Base-by-base conservation (phyloP, 2,797 vertebrate species). In the Bradypodion ventrale region DNA sequence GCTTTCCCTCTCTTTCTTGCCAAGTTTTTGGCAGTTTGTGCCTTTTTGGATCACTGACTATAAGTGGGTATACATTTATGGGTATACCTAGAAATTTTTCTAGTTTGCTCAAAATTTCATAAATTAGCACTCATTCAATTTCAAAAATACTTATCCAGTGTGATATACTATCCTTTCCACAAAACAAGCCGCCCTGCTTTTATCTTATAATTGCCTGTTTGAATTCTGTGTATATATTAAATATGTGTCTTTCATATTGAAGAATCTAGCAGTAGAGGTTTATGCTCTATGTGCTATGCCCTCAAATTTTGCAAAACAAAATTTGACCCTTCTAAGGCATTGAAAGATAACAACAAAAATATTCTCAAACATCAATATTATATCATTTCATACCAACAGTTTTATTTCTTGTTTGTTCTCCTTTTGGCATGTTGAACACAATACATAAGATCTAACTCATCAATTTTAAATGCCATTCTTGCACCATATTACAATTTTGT, bases 41-140 rank as follows among this genome's bases (percentile, higher is more conserved):
- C 7, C 29, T 0, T 83, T 56, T 85, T 63, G 68, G 23, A 13
- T 16, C 37, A 69, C 79, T 82, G 3, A 56, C 29, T 21, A 83
- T 32, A 80, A 85, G n/a, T n/a, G n/a, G n/a, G n/a, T n/a, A 77
- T 73, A 82, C 59, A 42, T 77, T 66, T n/a, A 32, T 49, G n/a
- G 21, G n/a, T 23, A 75, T 74, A 9, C 5, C 2, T 35, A 21
- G 49, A 84, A 5, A 75, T 84, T 87, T 56, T 1, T 0, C 68
- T 79, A 35, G 59, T 16, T 46, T 21, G 15, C 25, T 80, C 32
- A 59, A 16, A 40, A 29, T 40, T 37, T 60, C 56, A 78, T 23
- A 12, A 73, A 29, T 73, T 73, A 46, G 46, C 73, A 42, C 73
- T 59, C 60, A 88, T 40, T 1, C 66, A 88, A 42, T 66, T 1